A percentile compares a stretch with the other conserved stretches of the same genome.
Evolutionary conservation across 2,888 invertebrate species (phyloP).

Genomic region (Carcina quercana): DNA sequence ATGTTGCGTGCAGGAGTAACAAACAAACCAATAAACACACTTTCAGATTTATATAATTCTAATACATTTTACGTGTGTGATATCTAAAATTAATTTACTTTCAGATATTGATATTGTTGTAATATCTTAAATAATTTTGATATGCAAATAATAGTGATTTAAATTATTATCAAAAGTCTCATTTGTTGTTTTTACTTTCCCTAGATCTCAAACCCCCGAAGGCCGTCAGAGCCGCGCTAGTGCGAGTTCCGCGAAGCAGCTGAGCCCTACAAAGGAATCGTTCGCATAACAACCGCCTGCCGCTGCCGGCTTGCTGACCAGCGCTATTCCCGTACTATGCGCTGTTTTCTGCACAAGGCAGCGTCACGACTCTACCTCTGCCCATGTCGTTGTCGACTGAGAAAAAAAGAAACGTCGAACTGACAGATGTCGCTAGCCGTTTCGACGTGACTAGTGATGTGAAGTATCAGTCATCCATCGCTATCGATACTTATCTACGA

Average conservation of each 20-base stretch:
- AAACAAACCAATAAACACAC: too few species aligned
- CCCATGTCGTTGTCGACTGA: slow-evolving; percentile 40
- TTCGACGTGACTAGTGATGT: too few species aligned
- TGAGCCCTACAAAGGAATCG: slow-evolving; percentile 55
- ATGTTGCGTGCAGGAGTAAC: too few species aligned
- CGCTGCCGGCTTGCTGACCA: slow-evolving; percentile 44
- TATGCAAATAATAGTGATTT: too few species aligned
- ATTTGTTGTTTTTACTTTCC: background rate
- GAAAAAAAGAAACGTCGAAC: slow-evolving; percentile 6
- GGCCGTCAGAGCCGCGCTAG: slow-evolving; percentile 58
- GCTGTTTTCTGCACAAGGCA: slow-evolving; percentile 56
- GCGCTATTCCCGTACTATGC: slow-evolving; percentile 56
- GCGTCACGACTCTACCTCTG: slow-evolving; percentile 35
- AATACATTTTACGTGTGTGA: too few species aligned
- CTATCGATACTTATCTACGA: too few species aligned
- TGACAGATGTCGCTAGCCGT: slow-evolving; percentile 14
- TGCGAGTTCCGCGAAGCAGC: slow-evolving; percentile 44
- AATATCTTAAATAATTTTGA: too few species aligned
- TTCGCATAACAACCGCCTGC: slow-evolving; percentile 58
- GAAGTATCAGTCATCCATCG: too few species aligned
- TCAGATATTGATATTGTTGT: too few species aligned
- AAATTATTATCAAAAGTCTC: background rate
- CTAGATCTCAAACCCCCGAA: slow-evolving; percentile 56
- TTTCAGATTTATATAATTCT: too few species aligned
- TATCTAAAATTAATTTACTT: too few species aligned